Evolutionary conservation across 2,888 invertebrate species (phyloP).

Genomic region (Perizoma flavofasciatum): DNA sequence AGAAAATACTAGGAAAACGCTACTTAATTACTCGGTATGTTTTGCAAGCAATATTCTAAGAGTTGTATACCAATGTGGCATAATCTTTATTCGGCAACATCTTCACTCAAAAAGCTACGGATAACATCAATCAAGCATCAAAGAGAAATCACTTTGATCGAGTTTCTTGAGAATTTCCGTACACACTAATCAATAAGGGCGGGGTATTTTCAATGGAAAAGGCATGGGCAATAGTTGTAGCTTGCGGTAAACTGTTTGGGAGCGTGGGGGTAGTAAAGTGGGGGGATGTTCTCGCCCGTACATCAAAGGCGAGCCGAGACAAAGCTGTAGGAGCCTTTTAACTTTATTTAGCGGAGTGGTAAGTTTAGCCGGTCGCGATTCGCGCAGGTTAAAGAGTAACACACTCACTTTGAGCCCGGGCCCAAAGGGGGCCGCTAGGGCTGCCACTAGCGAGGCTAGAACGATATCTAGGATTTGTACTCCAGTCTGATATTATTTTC

Average conservation of each 20-base stretch:
- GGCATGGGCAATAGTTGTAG: conserved; percentile 81
- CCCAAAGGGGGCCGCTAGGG: conserved; percentile 57
- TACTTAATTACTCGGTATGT: conserved; percentile 46
- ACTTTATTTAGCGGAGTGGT: conserved; percentile 84
- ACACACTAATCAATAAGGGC: conserved; percentile 76
- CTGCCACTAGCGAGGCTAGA: conserved; percentile 38
- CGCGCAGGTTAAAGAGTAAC: conserved; percentile 84
- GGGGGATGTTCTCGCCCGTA: conserved; percentile 61
- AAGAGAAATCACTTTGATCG: conserved; percentile 66
- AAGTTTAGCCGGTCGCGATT: conserved; percentile 84
- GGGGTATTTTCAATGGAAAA: conserved; percentile 71
- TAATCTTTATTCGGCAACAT: conserved; percentile 21
- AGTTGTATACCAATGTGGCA: conserved; percentile 14
- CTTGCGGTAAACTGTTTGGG: conserved; percentile 81
- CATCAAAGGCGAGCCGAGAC: conserved; percentile 83
- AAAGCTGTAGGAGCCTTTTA: conserved; percentile 83
- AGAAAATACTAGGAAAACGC: conserved; percentile 51
- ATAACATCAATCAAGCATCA: conserved; percentile 39
- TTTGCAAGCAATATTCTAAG: conserved; percentile 10
- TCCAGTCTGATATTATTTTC: too few relatives aligned
- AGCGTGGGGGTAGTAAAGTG: conserved; percentile 45
- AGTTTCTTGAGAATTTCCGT: conserved; percentile 73
- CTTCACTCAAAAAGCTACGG: conserved; percentile 35
- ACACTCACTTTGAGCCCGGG: conserved; percentile 79
- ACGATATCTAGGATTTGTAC: conserved; percentile 5